phyloP scores from a whole-genome alignment of 2,888 invertebrate genomes.

The Dascillus cervinus region DNA sequence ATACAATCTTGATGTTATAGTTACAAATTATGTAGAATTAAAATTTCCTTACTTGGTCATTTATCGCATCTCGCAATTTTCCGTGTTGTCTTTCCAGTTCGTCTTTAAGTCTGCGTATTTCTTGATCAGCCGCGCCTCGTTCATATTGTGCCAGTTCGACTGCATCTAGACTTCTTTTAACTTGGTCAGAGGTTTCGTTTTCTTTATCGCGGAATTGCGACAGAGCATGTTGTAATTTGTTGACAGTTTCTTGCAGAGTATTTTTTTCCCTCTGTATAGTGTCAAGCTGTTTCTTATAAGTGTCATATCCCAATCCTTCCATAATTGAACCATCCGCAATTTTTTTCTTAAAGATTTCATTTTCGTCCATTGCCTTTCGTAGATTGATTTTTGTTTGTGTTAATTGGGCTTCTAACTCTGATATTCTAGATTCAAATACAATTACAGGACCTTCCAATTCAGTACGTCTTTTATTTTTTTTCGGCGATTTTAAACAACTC shows the following conservation, averaged over 20 bases:
- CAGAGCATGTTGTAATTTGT: constrained; percentile 58
- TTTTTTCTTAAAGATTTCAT: constrained; percentile 46
- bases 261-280: constrained; percentile 65
- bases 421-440: constrained; percentile 76
- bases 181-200: constrained; percentile 53
- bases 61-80: constrained; percentile 65
- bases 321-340: constrained; percentile 39
- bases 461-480: constrained; percentile 6
- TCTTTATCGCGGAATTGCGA: constrained; percentile 58
- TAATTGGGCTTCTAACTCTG: constrained; percentile 76
- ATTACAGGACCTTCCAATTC: constrained; percentile 66
- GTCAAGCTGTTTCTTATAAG: constrained; percentile 63
- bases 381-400: constrained; percentile 71
- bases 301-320: constrained; percentile 51
- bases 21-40: constrained; percentile 1
- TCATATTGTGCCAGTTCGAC: constrained; percentile 72
- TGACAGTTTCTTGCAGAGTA: constrained; percentile 59
- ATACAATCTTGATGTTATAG: neutral
- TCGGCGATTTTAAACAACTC: constrained; percentile 6
- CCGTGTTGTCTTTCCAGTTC: constrained; percentile 71
- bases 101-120: constrained; percentile 66
- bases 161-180: constrained; percentile 60
- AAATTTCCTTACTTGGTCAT: constrained; percentile 55
- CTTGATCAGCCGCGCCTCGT: constrained; percentile 65
- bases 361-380: constrained; percentile 62